Conservation (phyloP, 2,113 vertebrate genomes). For the Octodon degus region DNA sequence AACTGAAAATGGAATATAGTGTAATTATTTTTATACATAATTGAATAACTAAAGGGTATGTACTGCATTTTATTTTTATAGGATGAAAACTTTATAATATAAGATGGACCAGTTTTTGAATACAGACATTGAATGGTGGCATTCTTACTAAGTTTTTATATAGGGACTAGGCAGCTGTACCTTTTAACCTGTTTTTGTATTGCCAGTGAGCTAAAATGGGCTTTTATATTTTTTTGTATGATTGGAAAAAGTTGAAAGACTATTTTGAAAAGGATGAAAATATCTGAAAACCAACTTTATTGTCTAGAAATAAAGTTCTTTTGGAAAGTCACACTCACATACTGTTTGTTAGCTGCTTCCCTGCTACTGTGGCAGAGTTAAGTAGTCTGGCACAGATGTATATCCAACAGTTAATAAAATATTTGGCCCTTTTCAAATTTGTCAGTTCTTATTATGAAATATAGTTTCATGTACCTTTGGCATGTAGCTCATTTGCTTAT, state of each 20-base stretch:
- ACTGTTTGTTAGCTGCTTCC: neutral
- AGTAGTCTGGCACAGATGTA: neutral
- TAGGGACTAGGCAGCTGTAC: neutral
- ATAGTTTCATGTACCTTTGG: neutral
- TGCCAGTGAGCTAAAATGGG: neutral
- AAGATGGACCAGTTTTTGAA: slow-evolving; percentile 12
- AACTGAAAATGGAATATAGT: neutral
- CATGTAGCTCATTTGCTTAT: slow-evolving; percentile 3
- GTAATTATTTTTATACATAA: slow-evolving; percentile 26
- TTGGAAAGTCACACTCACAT: neutral
- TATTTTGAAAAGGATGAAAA: slow-evolving; percentile 27
- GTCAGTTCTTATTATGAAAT: neutral
- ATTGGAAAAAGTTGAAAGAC: neutral
- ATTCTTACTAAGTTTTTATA: neutral
- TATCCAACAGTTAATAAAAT: neutral
- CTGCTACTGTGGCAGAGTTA: neutral
- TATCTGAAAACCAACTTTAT: neutral
- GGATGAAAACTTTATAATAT: slow-evolving; percentile 34
- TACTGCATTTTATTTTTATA: slow-evolving; percentile 58
- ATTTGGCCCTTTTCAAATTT: neutral
- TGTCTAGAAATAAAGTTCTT: neutral
- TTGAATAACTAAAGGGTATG: neutral
- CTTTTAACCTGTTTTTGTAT: neutral
- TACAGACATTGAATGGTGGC: neutral
- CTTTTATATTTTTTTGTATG: neutral